phyloP scores from a whole-genome alignment of 2,113 vertebrate species.

The Hemiscyllium ocellatum region DNA sequence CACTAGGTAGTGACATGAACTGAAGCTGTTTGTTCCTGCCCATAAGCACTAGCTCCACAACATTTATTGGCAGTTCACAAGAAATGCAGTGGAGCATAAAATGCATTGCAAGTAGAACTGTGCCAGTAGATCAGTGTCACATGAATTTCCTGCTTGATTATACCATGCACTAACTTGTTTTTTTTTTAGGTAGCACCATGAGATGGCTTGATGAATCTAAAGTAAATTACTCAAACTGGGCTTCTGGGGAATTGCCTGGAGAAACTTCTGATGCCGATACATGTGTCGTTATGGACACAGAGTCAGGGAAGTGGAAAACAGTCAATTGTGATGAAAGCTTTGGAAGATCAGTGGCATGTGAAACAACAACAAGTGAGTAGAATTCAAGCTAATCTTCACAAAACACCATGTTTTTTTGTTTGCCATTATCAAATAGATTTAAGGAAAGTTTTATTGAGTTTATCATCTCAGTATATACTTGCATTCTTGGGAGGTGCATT shows the following conservation, averaged over 20 bases:
- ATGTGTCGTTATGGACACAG: constrained; percentile 63
- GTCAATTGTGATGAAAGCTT: constrained; percentile 60
- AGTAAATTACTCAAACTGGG: constrained; percentile 68
- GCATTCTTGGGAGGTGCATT: neutral
- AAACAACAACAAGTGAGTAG: constrained; percentile 63
- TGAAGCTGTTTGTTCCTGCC: no score
- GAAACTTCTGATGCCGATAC: constrained; percentile 54
- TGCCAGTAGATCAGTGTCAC: neutral
- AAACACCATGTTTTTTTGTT: neutral
- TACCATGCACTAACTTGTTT: constrained; percentile 20
- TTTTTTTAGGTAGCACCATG: constrained; percentile 60
- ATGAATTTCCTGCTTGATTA: neutral
- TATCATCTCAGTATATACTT: neutral
- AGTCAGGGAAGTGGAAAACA: constrained; percentile 67
- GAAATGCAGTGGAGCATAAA: neutral
- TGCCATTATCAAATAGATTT: neutral
- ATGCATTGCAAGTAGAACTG: neutral
- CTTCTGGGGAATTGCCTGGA: constrained; percentile 43
- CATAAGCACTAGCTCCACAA: no score
- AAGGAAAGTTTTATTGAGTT: neutral
- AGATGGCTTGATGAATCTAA: constrained; percentile 63
- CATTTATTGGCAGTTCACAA: no score
- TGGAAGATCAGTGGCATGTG: constrained; percentile 67
- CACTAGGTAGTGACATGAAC: no score
- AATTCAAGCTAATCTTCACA: neutral